A percentile compares a stretch with the other conserved stretches of the same genome.
These are phyloP conservation scores for Amiota mariae DNA, from an alignment of 2,888 invertebrate genomes.

Conservation along the genomic window DNA sequence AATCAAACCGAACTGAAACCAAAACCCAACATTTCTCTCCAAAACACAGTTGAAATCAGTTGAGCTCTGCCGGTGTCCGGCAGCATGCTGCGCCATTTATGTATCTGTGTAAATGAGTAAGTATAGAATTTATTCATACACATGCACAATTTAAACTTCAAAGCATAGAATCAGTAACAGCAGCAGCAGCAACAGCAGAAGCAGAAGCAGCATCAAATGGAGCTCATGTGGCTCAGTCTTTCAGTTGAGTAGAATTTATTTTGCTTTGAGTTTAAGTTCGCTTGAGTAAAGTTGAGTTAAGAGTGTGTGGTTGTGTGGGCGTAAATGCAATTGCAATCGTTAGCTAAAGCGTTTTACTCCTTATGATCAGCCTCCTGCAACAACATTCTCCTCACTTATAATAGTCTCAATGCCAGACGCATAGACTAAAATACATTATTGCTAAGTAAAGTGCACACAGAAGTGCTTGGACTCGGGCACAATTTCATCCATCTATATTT, in stretches of 20 bases:
- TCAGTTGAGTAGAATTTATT: neutral
- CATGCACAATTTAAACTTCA: constrained; percentile 17
- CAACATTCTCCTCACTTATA: neutral
- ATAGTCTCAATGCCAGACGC: constrained; percentile 1
- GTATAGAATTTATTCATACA: constrained; percentile 23
- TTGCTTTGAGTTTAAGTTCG: neutral
- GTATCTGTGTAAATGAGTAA: too few relatives aligned
- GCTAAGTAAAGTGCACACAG: constrained; percentile 17
- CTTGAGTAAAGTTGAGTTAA: neutral
- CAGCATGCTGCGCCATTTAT: neutral
- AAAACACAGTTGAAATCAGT: neutral
- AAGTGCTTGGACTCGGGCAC: neutral
- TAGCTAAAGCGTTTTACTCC: neutral
- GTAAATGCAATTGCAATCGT: neutral
- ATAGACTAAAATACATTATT: constrained; percentile 19
- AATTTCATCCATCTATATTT: neutral
- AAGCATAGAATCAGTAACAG: constrained; percentile 1
- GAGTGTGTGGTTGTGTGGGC: too few relatives aligned
- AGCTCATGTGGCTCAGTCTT: neutral
- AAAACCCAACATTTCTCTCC: neutral
- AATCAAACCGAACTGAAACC: neutral
- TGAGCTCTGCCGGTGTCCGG: neutral
- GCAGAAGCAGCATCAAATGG: neutral
- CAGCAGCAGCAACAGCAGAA: neutral
- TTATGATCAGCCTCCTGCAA: neutral